Percentiles rank a stretch among this genome's conserved stretches.
Conservation (phyloP, 2,113 vertebrate genomes). For the Guaruba guarouba region DNA sequence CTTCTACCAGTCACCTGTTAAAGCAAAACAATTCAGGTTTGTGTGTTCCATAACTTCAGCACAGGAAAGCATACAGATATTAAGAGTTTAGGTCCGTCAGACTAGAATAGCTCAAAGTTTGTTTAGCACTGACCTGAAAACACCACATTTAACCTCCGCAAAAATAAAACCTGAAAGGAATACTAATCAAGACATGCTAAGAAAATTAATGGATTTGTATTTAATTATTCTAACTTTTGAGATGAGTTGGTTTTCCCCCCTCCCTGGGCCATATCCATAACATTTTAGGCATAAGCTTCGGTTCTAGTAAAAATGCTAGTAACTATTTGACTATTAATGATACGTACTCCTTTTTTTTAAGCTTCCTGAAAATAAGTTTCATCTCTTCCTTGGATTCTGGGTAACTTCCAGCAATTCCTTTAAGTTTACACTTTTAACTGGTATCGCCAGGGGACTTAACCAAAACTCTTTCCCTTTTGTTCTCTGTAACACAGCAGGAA, state of each 20-base stretch:
- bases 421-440: neutral
- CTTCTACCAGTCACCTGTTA: slow-evolving; percentile 23
- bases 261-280: neutral
- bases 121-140: neutral
- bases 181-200: neutral
- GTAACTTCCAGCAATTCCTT: neutral
- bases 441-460: neutral
- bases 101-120: neutral
- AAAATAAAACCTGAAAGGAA: neutral
- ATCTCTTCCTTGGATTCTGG: neutral
- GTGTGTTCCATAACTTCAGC: neutral
- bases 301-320: neutral
- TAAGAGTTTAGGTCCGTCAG: neutral
- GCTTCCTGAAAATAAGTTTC: neutral
- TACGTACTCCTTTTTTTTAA: neutral
- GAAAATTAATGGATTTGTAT: neutral
- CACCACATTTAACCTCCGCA: neutral
- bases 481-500: neutral
- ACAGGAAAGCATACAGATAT: neutral
- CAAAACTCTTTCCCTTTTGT: neutral
- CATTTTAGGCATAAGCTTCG: neutral
- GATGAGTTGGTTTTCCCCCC: neutral
- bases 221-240: neutral
- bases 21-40: neutral
- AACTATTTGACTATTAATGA: neutral